Percentiles rank a stretch among this genome's conserved stretches.
Conservation (phyloP, 2,797 vertebrate genomes). For the Pelochelys cantorii region DNA sequence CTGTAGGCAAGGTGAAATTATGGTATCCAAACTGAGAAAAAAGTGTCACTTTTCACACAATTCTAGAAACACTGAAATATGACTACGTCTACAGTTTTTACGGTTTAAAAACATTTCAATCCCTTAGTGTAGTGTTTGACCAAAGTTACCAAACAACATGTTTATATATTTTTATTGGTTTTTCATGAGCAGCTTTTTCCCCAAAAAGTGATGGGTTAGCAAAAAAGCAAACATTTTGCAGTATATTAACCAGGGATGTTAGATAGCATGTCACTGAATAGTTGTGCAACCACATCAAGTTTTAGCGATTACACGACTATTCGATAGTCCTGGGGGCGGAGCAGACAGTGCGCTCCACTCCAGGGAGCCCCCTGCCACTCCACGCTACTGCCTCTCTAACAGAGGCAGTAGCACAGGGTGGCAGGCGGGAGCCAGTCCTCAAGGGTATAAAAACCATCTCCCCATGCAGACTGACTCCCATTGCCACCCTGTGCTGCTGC, state of each 20-base stretch:
- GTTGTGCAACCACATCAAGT: no score
- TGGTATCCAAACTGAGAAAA: neutral
- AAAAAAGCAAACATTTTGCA: neutral
- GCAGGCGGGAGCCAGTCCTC: no score
- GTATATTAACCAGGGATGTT: neutral
- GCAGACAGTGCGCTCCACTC: no score
- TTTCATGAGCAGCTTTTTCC: neutral
- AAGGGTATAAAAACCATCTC: no score
- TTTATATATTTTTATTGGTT: neutral
- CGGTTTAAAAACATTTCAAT: neutral
- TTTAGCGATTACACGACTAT: no score
- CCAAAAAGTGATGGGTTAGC: neutral
- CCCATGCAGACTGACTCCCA: no score
- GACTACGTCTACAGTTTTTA: neutral
- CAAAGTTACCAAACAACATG: neutral
- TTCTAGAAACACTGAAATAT: neutral
- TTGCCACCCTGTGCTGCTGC: no score
- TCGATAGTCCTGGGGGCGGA: no score
- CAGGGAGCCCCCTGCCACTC: no score
- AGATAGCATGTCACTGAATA: no score
- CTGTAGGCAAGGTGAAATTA: neutral
- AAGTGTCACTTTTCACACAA: neutral
- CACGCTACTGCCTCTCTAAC: no score
- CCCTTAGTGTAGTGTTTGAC: neutral
- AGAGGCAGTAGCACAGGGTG: no score